phyloP scores from a whole-genome alignment of 2,888 invertebrate genomes.

The Ichneumon xanthorius region DNA sequence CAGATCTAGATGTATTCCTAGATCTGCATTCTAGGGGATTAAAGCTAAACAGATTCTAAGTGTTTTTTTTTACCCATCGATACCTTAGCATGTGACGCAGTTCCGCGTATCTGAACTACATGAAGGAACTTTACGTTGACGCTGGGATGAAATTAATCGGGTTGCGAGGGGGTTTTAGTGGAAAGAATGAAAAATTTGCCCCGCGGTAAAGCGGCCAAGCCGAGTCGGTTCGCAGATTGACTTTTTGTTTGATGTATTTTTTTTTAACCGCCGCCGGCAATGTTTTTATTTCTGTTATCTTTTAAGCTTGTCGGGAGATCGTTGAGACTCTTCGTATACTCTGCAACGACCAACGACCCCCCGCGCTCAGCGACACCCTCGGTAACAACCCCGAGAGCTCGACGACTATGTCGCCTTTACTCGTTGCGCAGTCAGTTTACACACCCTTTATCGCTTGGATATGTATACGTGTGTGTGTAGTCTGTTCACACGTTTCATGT shows the following conservation, averaged over 20 bases:
- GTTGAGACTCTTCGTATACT: not conserved
- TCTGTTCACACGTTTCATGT: slow-evolving; percentile 46
- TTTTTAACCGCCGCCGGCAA: not conserved
- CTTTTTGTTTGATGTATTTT: not conserved
- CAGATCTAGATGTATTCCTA: too few species aligned
- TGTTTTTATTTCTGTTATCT: slow-evolving; percentile 8
- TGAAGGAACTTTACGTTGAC: not conserved
- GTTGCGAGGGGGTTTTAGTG: not conserved
- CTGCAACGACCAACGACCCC: slow-evolving; percentile 3
- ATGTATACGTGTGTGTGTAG: slow-evolving; percentile 6
- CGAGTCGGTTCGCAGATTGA: not conserved
- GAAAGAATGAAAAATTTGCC: slow-evolving; percentile 5
- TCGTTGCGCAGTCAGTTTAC: slow-evolving; percentile 45
- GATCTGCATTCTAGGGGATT: too few species aligned
- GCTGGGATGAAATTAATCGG: not conserved
- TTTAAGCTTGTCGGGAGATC: slow-evolving; percentile 16
- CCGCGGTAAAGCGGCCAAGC: not conserved
- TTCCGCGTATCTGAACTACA: not conserved
- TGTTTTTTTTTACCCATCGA: too few species aligned
- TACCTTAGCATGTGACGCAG: not conserved
- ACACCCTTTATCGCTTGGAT: slow-evolving; percentile 44
- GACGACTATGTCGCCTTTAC: slow-evolving; percentile 37
- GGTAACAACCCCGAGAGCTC: slow-evolving; percentile 36
- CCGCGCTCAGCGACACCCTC: slow-evolving; percentile 31
- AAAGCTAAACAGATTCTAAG: too few species aligned